Base-by-base conservation (phyloP, 2,797 vertebrate genomes). In the Tangara arthus region DNA sequence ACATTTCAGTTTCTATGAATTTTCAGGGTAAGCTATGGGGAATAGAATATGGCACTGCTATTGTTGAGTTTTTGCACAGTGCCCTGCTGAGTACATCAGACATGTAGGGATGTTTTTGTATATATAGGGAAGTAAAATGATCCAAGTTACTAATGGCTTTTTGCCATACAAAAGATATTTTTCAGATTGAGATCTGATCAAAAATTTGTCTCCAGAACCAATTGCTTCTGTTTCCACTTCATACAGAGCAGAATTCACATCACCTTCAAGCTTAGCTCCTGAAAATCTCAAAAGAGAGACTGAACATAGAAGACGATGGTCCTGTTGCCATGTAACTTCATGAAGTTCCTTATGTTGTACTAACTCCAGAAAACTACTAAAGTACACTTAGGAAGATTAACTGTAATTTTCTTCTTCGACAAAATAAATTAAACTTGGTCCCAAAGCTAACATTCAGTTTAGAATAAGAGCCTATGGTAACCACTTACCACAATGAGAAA, bases 371-470 rank as follows among this genome's bases (percentile, higher is more conserved):
- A 88, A 91, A 60, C 49, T 59, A 28, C 37, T 89, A 39, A 93
- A 89, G 79, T 49, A 34, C 82, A n/a, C n/a, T 80, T 88, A 79
- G 11, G 26, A 83, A 37, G n/a, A 87, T 90, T 80, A 87, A 82
- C 23, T 81, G 15, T 56, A 63, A 60, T 83, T 86, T 79, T 84
- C 27, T 73, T 71, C 20, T 78, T 94, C 60, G 49, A 64, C n/a
- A 77, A 89, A 76, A 41, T 47, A 60, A 27, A 89, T 92, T 79
- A 77, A 92, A 69, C 20, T 79, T 11, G 0, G 19, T 87, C 41
- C 61, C 39, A 34, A 93, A 88, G 24, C 24, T 87, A 63, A 68
- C 11, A 53, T 78, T 68, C 26, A 8, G 42, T 77, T 89, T 79
- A 70, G 39, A 85, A 46, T 34, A 64, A 82, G 19, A 60, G 26